Conservation (phyloP, 2,888 invertebrate species). For the Poecilobothrus nobilitatus region DNA sequence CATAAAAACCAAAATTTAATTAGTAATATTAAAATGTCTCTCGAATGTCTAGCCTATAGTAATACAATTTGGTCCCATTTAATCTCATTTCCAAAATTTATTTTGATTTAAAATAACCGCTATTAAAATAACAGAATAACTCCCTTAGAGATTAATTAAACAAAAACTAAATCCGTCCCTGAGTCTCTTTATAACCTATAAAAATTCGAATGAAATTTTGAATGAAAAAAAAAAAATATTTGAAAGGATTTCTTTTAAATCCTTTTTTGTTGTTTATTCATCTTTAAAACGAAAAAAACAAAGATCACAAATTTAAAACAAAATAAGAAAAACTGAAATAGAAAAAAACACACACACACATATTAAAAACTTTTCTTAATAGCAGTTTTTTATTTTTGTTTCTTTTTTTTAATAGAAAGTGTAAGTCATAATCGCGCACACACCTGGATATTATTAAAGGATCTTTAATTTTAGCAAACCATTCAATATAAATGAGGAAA, state of each 20-base stretch:
- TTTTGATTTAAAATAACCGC: no score
- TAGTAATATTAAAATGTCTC: no score
- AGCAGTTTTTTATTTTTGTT: no score
- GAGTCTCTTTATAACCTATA: neutral
- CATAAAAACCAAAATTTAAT: no score
- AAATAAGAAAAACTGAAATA: neutral
- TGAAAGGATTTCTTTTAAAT: neutral
- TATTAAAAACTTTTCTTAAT: no score
- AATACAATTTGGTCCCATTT: no score
- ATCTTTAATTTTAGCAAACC: no score
- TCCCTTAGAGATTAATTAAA: neutral
- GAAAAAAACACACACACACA: no score
- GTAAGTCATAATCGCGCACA: neutral
- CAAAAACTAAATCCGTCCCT: neutral
- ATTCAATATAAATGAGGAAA: neutral
- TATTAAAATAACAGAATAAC: neutral
- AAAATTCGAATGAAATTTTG: no score
- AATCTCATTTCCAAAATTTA: no score
- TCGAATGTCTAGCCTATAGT: no score
- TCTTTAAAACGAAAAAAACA: neutral
- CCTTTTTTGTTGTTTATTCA: neutral
- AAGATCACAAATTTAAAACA: neutral
- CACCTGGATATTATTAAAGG: neutral
- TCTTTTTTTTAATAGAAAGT: neutral
- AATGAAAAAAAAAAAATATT: neutral